Evolutionary conservation across 2,888 invertebrate genomes (phyloP).

Genomic region (Dryomyza anilis): DNA sequence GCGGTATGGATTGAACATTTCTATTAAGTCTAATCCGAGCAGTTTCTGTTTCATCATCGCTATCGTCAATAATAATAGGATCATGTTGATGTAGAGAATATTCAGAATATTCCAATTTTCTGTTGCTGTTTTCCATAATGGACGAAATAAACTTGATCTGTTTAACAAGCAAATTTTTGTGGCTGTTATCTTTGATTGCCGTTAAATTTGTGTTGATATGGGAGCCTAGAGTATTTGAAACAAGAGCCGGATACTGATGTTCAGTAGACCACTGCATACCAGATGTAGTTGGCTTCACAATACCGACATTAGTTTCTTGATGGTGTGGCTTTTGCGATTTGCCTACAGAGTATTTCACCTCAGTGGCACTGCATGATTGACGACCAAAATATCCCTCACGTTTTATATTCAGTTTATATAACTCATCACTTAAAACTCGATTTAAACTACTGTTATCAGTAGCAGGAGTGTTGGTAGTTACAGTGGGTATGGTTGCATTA

Average conservation of each 20-base stretch:
- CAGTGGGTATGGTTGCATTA: conserved; percentile 20
- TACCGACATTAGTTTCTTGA: too few relatives aligned
- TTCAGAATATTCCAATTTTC: neutral
- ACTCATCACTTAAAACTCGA: conserved; percentile 30
- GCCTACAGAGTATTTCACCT: too few relatives aligned
- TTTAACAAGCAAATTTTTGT: conserved; percentile 39
- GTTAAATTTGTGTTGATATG: too few relatives aligned
- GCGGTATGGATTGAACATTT: conserved; percentile 27
- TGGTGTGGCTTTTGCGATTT: too few relatives aligned
- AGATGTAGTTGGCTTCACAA: too few relatives aligned
- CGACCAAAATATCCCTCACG: conserved; percentile 53
- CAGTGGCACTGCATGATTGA: conserved; percentile 50
- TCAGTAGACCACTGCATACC: too few relatives aligned
- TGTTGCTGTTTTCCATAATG: conserved; percentile 35
- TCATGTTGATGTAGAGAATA: neutral
- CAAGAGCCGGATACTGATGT: too few relatives aligned
- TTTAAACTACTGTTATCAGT: conserved; percentile 25
- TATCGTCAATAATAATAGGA: conserved; percentile 22
- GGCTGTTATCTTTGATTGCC: conserved; percentile 34
- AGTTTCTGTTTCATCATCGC: conserved; percentile 29
- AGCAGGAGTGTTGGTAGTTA: conserved; percentile 20
- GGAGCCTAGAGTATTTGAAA: too few relatives aligned
- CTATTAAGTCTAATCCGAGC: conserved; percentile 26
- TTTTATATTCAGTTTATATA: conserved; percentile 42
- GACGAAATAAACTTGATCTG: conserved; percentile 41